These are phyloP conservation scores for Chromoteleia sp. DNA, from an alignment of 2,888 invertebrate genomes.

Conservation along the genomic window DNA sequence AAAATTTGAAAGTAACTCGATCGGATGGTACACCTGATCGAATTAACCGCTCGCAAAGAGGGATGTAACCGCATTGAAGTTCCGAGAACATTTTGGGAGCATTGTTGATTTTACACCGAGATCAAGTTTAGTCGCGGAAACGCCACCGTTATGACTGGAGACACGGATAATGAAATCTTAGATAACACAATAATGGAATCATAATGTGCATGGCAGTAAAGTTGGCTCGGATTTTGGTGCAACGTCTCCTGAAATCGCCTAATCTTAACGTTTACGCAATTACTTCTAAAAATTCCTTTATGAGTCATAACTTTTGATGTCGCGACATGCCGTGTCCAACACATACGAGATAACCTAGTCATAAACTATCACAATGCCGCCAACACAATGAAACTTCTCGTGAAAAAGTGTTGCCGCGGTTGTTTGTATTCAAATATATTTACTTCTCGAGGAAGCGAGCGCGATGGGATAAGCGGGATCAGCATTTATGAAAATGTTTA, in stretches of 20 bases:
- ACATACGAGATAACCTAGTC: slow-evolving; percentile 33
- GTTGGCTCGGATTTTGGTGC: slow-evolving; percentile 17
- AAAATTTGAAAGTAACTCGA: slow-evolving; percentile 34
- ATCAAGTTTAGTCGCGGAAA: slow-evolving; percentile 22
- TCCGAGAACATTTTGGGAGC: slow-evolving; percentile 17
- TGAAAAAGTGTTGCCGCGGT: slow-evolving; percentile 36
- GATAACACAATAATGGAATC: slow-evolving; percentile 41
- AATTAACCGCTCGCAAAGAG: slow-evolving; percentile 36
- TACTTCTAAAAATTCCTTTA: slow-evolving; percentile 48
- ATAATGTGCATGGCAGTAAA: slow-evolving; percentile 20
- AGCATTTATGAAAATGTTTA: too few relatives aligned
- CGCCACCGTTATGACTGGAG: background rate
- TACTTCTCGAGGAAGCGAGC: background rate
- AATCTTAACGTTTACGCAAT: slow-evolving; percentile 50
- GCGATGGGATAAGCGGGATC: too few relatives aligned
- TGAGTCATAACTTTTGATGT: slow-evolving; percentile 55
- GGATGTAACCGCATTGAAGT: slow-evolving; percentile 19
- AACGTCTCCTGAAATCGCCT: slow-evolving; percentile 23
- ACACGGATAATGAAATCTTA: slow-evolving; percentile 36
- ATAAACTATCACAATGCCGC: slow-evolving; percentile 35
- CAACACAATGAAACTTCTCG: slow-evolving; percentile 8
- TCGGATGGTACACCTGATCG: slow-evolving; percentile 45
- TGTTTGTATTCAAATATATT: slow-evolving; percentile 24
- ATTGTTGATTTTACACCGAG: slow-evolving; percentile 14
- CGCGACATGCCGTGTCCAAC: slow-evolving; percentile 7